Base-by-base conservation (phyloP, 2,888 invertebrate species). In the Geophilus truncorum region DNA sequence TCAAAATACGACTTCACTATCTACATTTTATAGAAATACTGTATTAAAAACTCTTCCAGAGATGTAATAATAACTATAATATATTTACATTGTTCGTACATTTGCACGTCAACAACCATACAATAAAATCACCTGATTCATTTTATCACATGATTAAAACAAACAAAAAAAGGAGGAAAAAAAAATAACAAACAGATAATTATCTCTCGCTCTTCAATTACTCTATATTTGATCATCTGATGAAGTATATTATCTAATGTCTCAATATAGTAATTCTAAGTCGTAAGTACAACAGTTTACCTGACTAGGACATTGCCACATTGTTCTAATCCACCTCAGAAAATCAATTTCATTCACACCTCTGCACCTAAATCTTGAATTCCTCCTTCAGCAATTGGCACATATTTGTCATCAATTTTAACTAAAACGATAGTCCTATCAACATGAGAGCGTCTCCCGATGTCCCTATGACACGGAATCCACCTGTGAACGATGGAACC, bases 401-500 rank as follows among this genome's bases (percentile, higher is more conserved):
- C 96, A 88, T 92, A 97, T 85, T 92, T 93, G 85, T 97, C 97
- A 18, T 94, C 95, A 77, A 97, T 94, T 88, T 95, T 94, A n/a
- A 98, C 91, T 18, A 98, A 90, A 21, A 97, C 90, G 82, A 98
- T 94, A 79, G 93, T 94, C 85, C 95, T 92, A 88, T 97, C 97
- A 18, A 96, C 93, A 87, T 97, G 96, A 4, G 97, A 97, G 21
- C 97, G 91, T 81, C 93, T 92, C 84, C 92, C 92, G 0, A 93
- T 92, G 86, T 97, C 96, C 80, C 93, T 91, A 88, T 98, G 97
- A 88, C 93, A 94, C 0, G 97, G 98, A 45, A 92, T 91, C 97
- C 98, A 98, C 83, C 93, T 93, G 88, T 98, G 97, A 10, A 97
- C 96, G 10, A 94, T 92, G 86, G 91, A 90, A 82, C 97, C 97